Base-by-base conservation (phyloP, 2,797 vertebrate genomes). In the Falco peregrinus region DNA sequence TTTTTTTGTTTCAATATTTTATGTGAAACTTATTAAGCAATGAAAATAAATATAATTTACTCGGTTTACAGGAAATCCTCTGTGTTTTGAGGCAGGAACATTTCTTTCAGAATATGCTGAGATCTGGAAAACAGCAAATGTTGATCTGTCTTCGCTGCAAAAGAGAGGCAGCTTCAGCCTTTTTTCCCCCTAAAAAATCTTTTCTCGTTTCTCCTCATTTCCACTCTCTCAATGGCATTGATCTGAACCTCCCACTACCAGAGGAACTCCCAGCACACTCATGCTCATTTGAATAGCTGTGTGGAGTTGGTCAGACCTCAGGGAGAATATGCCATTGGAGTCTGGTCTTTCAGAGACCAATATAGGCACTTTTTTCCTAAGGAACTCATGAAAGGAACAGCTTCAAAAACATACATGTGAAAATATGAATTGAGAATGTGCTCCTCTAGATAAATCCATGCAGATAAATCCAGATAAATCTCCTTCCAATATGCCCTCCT, bases 341-440 rank as follows among this genome's bases (percentile, higher is more conserved):
- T 31, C 20, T 11, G 28, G 5, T 41, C 19, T 71, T 61, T 39
- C 33, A 31, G 43, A 63, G 43, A 64, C 15, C 26, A 45, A 41
- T 16, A 21, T 43, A 21, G 71, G 4, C 6, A 37, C 28, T 41
- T 57, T 53, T 60, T 75, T 25, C 6, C 28, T 5, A 7, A 57
- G 57, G 60, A 53, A 8, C 6, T 13, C 15, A 7, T 8, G 28
- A 65, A 77, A 8, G 28, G 13, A 75, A 14, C 4, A 31, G 12
- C 39, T 82, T 76, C 25, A 18, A 45, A 80, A 87, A 6, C 6
- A 15, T 22, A 35, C 3, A 0, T 2, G 5, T 7, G 50, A 54
- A 75, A 69, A 22, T 20, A 9, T 0, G 4, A 50, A n/a, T 8
- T 47, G 31, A 43, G 35, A 71, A 51, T 1, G 1, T 18, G 7